These are phyloP conservation scores for Psix sp. DNA, from an alignment of 1,140 invertebrate genomes.

Conservation along the genomic window DNA sequence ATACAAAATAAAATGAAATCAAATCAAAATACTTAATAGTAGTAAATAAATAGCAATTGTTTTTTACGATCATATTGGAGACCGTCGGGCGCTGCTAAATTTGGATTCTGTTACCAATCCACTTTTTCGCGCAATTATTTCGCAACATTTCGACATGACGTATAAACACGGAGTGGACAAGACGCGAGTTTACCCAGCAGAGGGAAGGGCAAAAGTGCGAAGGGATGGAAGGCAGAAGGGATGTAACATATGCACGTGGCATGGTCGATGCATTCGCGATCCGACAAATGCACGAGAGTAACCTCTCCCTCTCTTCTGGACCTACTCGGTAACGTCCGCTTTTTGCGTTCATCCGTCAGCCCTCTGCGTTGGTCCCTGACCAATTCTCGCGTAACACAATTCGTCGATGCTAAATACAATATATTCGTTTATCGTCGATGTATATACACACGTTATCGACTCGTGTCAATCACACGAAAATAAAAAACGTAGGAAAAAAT, in stretches of 20 bases:
- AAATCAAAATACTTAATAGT: conserved; percentile 22
- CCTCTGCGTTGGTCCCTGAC: conserved; percentile 14
- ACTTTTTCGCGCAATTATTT: conserved; percentile 75
- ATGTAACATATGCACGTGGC: conserved; percentile 76
- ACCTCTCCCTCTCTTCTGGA: conserved; percentile 14
- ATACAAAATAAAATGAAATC: conserved; percentile 12
- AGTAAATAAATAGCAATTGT: conserved; percentile 15
- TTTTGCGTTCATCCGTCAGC: conserved; percentile 25
- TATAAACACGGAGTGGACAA: conserved; percentile 60
- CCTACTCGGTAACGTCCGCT: conserved; percentile 7
- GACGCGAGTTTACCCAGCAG: conserved; percentile 30
- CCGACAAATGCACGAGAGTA: conserved; percentile 69
- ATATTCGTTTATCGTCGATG: conserved; percentile 66
- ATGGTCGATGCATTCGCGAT: conserved; percentile 72
- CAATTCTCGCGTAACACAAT: conserved; percentile 57
- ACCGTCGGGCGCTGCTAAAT: conserved; percentile 65
- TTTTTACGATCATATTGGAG: conserved; percentile 41
- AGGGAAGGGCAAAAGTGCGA: conserved; percentile 9
- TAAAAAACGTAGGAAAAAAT: conserved; percentile 11
- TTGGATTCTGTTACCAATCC: conserved; percentile 72
- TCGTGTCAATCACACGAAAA: conserved; percentile 70
- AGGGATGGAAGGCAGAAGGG: conserved; percentile 43
- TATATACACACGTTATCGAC: conserved; percentile 73
- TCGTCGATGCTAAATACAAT: conserved; percentile 74
- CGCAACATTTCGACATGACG: conserved; percentile 74